Base-by-base conservation (phyloP, 2,888 invertebrate species). In the Zaprionus obscuricornis region DNA sequence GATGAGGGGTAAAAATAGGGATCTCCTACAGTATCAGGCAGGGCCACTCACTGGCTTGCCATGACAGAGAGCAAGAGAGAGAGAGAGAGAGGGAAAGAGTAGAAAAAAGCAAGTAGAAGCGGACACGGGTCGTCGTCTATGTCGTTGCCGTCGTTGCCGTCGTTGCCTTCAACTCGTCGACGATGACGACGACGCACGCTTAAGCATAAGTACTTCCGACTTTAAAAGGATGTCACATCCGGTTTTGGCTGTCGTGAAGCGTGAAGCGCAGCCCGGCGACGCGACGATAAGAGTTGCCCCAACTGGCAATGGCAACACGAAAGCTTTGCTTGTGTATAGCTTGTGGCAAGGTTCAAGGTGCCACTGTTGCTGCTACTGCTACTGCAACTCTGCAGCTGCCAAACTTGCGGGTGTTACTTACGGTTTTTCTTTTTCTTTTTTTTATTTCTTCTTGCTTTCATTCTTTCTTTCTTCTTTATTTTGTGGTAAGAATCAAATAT, bases 181-280 rank as follows among this genome's bases (percentile, higher is more conserved):
- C 29, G 36, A 42, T 18, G 14, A 49, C 43, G 39, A 34, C 72
- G 66, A 78, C 82, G 86, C 88, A 86, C 86, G 88, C 87, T 83
- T 87, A 77, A 83, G 83, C 87, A 85, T 89, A 88, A 89, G 89
- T 88, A 89, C 88, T 88, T 88, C 89, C 88, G 88, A 89, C 87
- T 88, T 89, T 89, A 88, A 88, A 88, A 88, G 88, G 88, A 89
- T 89, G 88, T 89, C 88, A 88, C 89, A 88, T 89, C 89, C 89
- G 87, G 75, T 79, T 82, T 74, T 73, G 70, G 55, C 74, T 76
- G 78, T 67, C 67, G 75, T n/a, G n/a, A n/a, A 75, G 69, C 84
- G 67, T 86, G 78, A 86, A 86, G 85, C 81, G 73, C 62, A 70
- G 83, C 55, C 68, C 83, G 76, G 62, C 73, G 73, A 85, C 83